Percentiles rank a stretch among this genome's conserved stretches.
phyloP scores from a whole-genome alignment of 2,888 invertebrate genomes.

The Tridacna crocea region DNA sequence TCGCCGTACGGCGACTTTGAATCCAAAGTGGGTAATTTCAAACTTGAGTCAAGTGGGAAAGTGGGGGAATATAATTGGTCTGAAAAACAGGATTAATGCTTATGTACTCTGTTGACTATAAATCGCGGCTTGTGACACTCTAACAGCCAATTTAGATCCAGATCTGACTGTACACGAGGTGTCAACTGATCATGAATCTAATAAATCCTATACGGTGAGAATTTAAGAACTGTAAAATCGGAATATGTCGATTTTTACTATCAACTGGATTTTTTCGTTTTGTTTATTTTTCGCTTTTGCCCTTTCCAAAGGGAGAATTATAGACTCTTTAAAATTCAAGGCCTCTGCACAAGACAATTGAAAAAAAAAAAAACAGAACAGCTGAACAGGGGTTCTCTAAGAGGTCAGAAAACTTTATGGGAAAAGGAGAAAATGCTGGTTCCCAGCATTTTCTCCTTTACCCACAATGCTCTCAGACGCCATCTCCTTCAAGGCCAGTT shows the following conservation, averaged over 20 bases:
- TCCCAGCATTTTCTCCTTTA: neutral
- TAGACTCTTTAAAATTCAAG: neutral
- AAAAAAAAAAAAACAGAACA: neutral
- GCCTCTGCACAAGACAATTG: neutral
- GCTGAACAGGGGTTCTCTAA: neutral
- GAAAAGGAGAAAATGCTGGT: slow-evolving; percentile 6
- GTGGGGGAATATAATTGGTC: slow-evolving; percentile 7
- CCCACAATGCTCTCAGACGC: neutral
- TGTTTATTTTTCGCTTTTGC: neutral
- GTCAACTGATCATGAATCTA: no score
- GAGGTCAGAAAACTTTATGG: neutral
- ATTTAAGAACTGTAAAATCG: neutral
- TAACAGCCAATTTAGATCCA: no score
- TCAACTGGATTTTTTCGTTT: neutral
- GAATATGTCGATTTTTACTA: neutral
- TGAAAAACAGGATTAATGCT: neutral
- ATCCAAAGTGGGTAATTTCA: neutral
- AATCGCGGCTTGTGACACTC: no score
- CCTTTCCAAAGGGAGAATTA: neutral
- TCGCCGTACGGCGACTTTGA: neutral
- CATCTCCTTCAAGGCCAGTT: no score
- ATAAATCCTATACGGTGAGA: no score
- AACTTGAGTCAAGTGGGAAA: neutral
- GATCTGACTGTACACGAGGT: no score
- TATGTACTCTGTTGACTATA: no score